A percentile compares a stretch with the other conserved stretches of the same genome.
These are phyloP conservation scores for Penaeus vannamei DNA, from an alignment of 1,140 invertebrate genomes.

Conservation along the genomic window DNA sequence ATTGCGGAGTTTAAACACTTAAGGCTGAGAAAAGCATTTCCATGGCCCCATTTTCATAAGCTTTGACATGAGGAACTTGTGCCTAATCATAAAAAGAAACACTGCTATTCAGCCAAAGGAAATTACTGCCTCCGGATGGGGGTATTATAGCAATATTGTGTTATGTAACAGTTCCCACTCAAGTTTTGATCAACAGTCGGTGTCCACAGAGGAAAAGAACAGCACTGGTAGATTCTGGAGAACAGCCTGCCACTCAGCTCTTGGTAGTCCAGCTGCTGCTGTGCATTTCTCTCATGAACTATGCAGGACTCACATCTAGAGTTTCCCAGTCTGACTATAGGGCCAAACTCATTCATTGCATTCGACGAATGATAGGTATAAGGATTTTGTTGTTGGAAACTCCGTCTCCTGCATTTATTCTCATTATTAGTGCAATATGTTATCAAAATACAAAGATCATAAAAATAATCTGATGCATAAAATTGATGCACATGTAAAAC, in stretches of 20 bases:
- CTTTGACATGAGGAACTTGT: no score
- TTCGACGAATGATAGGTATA: constrained; percentile 39
- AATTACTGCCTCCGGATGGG: no score
- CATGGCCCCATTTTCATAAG: no score
- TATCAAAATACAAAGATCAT: constrained; percentile 66
- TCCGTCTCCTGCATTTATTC: constrained; percentile 58
- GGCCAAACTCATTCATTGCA: constrained; percentile 46
- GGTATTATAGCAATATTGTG: no score
- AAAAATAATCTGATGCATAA: constrained; percentile 61
- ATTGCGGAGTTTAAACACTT: no score
- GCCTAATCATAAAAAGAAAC: no score
- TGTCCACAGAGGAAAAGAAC: no score
- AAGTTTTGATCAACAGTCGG: no score
- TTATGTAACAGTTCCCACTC: no score
- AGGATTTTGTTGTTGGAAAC: constrained; percentile 42
- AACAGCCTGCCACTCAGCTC: neutral
- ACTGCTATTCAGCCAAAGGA: no score
- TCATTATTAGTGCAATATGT: constrained; percentile 64
- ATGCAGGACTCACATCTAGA: constrained; percentile 54
- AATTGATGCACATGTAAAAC: constrained; percentile 53
- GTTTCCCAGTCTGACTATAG: constrained; percentile 39
- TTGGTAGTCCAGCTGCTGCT: constrained; percentile 36
- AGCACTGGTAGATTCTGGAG: no score
- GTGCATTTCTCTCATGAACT: constrained; percentile 49
- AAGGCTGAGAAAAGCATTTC: no score